Base-by-base conservation (phyloP, 2,113 vertebrate genomes). In the Mellivora capensis region DNA sequence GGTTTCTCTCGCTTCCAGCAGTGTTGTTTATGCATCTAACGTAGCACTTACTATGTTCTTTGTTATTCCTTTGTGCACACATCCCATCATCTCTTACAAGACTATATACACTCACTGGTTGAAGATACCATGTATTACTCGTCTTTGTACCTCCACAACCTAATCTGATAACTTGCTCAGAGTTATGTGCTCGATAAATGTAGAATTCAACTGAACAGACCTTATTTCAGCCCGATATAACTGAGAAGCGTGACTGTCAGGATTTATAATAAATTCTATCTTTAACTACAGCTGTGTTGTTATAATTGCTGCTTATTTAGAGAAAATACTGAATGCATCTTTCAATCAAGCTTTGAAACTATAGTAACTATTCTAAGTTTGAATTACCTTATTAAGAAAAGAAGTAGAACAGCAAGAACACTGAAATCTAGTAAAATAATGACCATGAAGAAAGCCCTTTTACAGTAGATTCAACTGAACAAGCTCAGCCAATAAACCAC, bases 331-430 rank as follows among this genome's bases (percentile, higher is more conserved):
- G 57, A 96, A 96, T 98, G 87, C 76, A 80, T 81, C 44, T 71
- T 96, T 98, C 97, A 96, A 5, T 94, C 87, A 92, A 96, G 87
- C 62, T 91, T 83, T 64, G 44, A 97, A 98, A 95, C 47, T 76
- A 87, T 13, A 92, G 49, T 44, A 91, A 90, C 86, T 92, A 91
- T 95, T 95, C 44, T 74, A 97, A 93, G 93, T 96, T 96, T 96
- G 92, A 97, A 97, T 98, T 97, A 96, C 82, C 76, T 82, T 97
- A 92, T 96, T 96, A 96, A 80, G 92, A 94, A 97, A 93, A 96
- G 74, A 91, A 91, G 85, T 54, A 93, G 80, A 97, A 96, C 37
- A 96, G 69, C 81, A 97, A 97, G 92, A 80, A 96, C 92, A 95
- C 15, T 59, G 91, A 94, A 95, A 96, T 81, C 93, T 85, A 94